Conservation (phyloP, 2,113 vertebrate species). For the Xenopus tropicalis region UCB_Xtro_10.0 CM004451.2:86955001-86955500, state of each 20-base stretch:
- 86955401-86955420: too few species aligned
- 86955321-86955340: too few species aligned
- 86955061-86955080: slow-evolving; percentile 22
- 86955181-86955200: slow-evolving; percentile 3
- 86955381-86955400: too few species aligned
- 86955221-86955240: too few species aligned
- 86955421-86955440: too few species aligned
- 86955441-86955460: too few species aligned
- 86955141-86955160: slow-evolving; percentile 16
- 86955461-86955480: too few species aligned
- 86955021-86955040: slow-evolving; percentile 5
- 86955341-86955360: too few species aligned
- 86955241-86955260: too few species aligned
- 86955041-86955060: slow-evolving; percentile 18
- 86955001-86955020: neutral
- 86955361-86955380: too few species aligned
- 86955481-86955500: too few species aligned
- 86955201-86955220: neutral
- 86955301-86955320: too few species aligned
- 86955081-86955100: slow-evolving; percentile 13
- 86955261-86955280: neutral
- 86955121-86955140: neutral
- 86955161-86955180: neutral
- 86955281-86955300: neutral
- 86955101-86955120: slow-evolving; percentile 6